Evolutionary conservation across 23 tunicate genomes (phyloP).

Genomic region (Corella eumyota): DNA sequence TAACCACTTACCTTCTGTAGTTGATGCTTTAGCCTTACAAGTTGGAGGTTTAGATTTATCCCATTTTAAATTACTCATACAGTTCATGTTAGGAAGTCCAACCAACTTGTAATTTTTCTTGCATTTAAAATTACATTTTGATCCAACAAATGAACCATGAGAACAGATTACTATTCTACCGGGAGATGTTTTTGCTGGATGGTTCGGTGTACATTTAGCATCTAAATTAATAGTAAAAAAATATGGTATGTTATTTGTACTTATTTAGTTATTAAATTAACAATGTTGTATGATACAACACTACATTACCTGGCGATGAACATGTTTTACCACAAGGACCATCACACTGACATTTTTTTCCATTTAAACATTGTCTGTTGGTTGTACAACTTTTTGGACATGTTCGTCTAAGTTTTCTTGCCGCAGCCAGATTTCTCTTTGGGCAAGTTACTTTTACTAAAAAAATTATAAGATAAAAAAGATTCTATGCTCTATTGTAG

Average conservation of each 20-base stretch:
- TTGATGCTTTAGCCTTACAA: conserved; percentile 1
- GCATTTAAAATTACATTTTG: conserved; percentile 44
- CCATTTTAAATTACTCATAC: conserved; percentile 61
- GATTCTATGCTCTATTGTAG: no score
- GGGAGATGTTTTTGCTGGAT: background rate
- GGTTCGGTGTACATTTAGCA: conserved; percentile 5
- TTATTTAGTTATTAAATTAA: background rate
- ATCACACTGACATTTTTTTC: conserved; percentile 28
- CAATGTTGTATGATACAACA: background rate
- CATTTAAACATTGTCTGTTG: conserved; percentile 10
- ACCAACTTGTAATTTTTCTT: conserved; percentile 5
- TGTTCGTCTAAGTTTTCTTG: conserved; percentile 9
- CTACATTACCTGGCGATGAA: conserved; percentile 26
- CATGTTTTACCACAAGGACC: conserved; percentile 49
- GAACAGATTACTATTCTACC: conserved; percentile 28
- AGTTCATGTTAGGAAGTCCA: conserved; percentile 29
- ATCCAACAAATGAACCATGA: conserved; percentile 41
- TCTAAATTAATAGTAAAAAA: conserved; percentile 1
- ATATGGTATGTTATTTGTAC: background rate
- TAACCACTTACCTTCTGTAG: no score
- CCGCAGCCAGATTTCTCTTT: background rate
- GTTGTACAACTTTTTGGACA: conserved; percentile 12
- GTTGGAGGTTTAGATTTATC: conserved; percentile 20
- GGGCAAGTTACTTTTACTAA: conserved; percentile 15
- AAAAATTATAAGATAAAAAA: no score